Evolutionary conservation across 2,113 vertebrate genomes (phyloP).

Genomic region (Puntigrus tetrazona): DNA sequence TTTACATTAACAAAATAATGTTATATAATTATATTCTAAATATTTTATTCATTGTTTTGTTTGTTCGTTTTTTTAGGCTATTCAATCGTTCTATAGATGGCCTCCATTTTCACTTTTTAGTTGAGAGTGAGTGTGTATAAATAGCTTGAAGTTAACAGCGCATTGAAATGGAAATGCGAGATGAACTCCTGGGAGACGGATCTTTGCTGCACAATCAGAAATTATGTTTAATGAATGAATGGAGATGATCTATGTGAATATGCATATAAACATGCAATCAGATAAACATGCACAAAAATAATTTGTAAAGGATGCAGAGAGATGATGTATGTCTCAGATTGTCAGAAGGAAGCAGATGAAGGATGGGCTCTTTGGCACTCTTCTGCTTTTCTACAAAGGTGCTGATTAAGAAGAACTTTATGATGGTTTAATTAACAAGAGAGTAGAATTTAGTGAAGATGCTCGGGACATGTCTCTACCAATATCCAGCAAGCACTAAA

Average conservation of each 20-base stretch:
- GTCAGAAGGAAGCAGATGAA: background rate
- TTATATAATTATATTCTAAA: background rate
- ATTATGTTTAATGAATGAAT: conserved; percentile 13
- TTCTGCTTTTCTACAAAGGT: background rate
- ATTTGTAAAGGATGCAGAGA: background rate
- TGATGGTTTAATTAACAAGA: background rate
- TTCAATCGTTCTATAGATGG: background rate
- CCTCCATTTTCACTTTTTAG: background rate
- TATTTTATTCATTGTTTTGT: background rate
- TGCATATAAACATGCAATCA: background rate
- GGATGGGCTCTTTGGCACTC: background rate
- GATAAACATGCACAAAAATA: background rate
- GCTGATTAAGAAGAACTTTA: background rate
- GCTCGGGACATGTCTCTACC: no score
- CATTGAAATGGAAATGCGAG: background rate
- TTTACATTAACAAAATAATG: background rate
- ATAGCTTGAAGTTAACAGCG: background rate
- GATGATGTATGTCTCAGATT: background rate
- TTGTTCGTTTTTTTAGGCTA: background rate
- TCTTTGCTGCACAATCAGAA: background rate
- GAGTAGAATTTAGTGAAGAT: background rate
- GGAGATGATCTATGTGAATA: background rate
- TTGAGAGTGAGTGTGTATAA: background rate
- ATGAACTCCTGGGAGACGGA: background rate
- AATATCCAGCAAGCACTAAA: background rate